Evolutionary conservation across 1,140 invertebrate genomes (phyloP), one percentile per base, ranked within the genome.

Genomic region (Zaprionus ornatus): DNA sequence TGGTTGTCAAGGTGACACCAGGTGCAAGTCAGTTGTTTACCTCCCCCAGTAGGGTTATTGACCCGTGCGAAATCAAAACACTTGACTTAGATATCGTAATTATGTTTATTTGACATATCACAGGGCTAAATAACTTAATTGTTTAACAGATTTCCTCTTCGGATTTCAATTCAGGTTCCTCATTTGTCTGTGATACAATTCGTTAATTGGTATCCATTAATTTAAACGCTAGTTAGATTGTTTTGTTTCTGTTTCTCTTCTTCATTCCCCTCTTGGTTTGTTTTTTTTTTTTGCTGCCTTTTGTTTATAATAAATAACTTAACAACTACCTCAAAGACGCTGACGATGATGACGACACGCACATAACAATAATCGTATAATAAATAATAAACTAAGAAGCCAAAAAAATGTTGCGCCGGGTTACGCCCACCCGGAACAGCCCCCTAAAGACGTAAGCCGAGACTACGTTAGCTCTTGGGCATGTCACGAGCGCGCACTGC

Each of bases 401-500:
- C 79, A 84, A 68, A 63, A 42, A 55, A 71, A 50, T 21, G 40
- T 23, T 50, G 45, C 19, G 37, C 37, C 37, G 45, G 35, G 27
- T 55, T 27, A 50, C 42, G 45, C 61, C 45, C 42, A 35, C 37
- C 6, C 45, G 35, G 17, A 37, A 48, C 15, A 32, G 10, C 37
- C 42, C 40, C 35, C 21, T 42, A 40, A 19, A 17, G 32, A 29
- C 19, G 32, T 37, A 45, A 45, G 40, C 15, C 15, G n/a, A 19
- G 32, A 21, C 27, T 37, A 60, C 37, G 62, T 80, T 92, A 92
- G 76, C 80, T 92, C 62, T 92, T 82, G 74, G 84, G 90, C 91
- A 93, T 94, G 84, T 93, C 92, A 68, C 93, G 93, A 72, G 94
- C 94, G 91, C 95, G 93, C 94, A 95, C 95, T 95, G 92, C 57